Evolutionary conservation across 2,113 vertebrate species (phyloP), one percentile per base, ranked within the genome.

Genomic region (Hemichromis elongatus): DNA sequence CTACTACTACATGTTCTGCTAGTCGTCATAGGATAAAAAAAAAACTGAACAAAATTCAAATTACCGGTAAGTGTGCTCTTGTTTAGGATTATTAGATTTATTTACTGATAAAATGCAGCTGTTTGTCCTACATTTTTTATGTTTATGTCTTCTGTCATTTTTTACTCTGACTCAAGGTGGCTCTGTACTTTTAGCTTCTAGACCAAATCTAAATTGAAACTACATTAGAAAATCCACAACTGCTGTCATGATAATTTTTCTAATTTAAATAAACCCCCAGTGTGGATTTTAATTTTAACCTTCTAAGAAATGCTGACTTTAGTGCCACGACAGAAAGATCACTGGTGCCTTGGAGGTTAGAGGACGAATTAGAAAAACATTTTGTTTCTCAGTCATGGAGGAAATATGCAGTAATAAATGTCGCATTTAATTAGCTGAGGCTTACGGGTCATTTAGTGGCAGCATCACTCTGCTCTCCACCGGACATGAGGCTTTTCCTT

Each of bases 361-460:
- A 56, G 9, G 50, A 16, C 3, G 4, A 30, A 59, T 59, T 10
- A 59, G 8, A 28, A 56, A 53, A 87, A 78, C 1, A 30, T 63
- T 45, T 82, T 35, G 16, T 68, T 47, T 30, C 30, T 61, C 52
- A 3, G 6, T 77, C 80, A 80, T 56, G 79, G 42, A 83, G 86
- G 63, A 85, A 70, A 83, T 19, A 50, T 81, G 78, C 77, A 21
- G 86, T 82, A 57, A 54, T 84, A 63, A 80, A 78, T 52, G 75
- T 54, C 2, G 5, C 1, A 57, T 61, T 84, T 57, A 78, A 90
- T 90, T 75, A 75, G 45, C 45, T 13, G 70, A 66, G 73, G 79
- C 89, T 91, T 77, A 80, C 0, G 18, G 84, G 8, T 91, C 88
- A 86, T 82, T 89, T 35, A 63, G 54, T 89, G 86, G 61, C 47